Evolutionary conservation across 2,888 invertebrate genomes (phyloP).

Genomic region (Oscheius myriophilus): DNA sequence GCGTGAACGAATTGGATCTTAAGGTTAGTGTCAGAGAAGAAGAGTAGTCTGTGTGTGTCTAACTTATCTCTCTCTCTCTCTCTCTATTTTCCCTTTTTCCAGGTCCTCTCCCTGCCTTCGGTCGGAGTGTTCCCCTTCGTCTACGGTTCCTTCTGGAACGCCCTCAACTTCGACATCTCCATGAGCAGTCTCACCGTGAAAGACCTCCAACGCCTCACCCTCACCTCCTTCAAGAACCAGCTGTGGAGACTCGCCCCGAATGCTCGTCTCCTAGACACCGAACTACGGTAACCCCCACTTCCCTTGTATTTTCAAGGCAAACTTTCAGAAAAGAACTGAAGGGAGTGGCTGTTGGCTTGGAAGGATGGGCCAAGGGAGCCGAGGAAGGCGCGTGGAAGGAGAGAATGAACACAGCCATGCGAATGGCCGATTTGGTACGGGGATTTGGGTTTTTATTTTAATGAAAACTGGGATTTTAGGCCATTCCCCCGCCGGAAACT

Average conservation of each 20-base stretch:
- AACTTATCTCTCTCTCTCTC: neutral
- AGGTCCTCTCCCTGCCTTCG: constrained; percentile 12
- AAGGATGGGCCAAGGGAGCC: constrained; percentile 31
- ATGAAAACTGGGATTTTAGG: neutral
- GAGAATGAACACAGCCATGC: constrained; percentile 30
- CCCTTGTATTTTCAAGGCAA: too few relatives aligned
- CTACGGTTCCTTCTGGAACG: constrained; percentile 39
- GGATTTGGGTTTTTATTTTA: neutral
- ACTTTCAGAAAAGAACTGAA: constrained; percentile 17
- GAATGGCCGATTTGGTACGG: constrained; percentile 36
- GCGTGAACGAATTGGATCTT: neutral
- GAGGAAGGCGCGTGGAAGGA: constrained; percentile 6
- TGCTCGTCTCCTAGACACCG: constrained; percentile 19
- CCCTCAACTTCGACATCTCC: constrained; percentile 40
- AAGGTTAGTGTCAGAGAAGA: neutral
- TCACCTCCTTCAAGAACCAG: constrained; percentile 34
- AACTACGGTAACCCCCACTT: neutral
- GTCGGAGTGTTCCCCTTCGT: constrained; percentile 37
- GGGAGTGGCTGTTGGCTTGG: constrained; percentile 26
- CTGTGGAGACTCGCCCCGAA: constrained; percentile 52
- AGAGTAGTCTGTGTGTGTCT: neutral
- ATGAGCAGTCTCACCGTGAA: constrained; percentile 40
- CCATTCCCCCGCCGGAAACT: constrained; percentile 46
- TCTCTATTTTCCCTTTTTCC: constrained; percentile 1
- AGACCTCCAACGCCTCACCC: constrained; percentile 45